These are phyloP conservation scores for Clamator glandarius DNA, from an alignment of 2,797 vertebrate genomes.

Conservation along the genomic window DNA sequence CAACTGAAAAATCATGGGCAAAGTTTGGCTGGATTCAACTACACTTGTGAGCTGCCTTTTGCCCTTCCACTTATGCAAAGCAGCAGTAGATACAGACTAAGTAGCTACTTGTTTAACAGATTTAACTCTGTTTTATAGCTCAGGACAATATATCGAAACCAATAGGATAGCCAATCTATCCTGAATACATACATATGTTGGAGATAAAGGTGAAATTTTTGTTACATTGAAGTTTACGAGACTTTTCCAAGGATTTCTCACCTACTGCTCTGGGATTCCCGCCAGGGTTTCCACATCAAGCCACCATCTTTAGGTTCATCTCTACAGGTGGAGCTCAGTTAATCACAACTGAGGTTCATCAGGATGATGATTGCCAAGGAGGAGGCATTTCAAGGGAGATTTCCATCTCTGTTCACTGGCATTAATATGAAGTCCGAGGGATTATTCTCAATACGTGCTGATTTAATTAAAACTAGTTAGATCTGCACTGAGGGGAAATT, in stretches of 20 bases:
- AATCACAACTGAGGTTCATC: background rate
- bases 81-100: background rate
- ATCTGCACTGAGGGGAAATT: conserved; percentile 21
- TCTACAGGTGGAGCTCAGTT: background rate
- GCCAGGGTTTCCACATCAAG: background rate
- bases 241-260: background rate
- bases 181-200: background rate
- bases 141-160: background rate
- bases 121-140: background rate
- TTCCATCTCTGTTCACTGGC: background rate
- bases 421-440: background rate
- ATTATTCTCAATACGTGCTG: background rate
- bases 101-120: background rate
- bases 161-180: background rate
- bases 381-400: background rate
- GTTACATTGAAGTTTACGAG: background rate
- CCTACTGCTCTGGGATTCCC: background rate
- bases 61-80: background rate
- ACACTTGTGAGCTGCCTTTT: background rate
- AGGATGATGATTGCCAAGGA: background rate
- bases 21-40: background rate
- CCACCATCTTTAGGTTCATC: background rate
- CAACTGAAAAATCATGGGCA: background rate
- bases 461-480: conserved; percentile 2
- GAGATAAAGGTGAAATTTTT: background rate